phyloP scores from a whole-genome alignment of 2,797 vertebrate species.

The Gymnothorax javanicus region DNA sequence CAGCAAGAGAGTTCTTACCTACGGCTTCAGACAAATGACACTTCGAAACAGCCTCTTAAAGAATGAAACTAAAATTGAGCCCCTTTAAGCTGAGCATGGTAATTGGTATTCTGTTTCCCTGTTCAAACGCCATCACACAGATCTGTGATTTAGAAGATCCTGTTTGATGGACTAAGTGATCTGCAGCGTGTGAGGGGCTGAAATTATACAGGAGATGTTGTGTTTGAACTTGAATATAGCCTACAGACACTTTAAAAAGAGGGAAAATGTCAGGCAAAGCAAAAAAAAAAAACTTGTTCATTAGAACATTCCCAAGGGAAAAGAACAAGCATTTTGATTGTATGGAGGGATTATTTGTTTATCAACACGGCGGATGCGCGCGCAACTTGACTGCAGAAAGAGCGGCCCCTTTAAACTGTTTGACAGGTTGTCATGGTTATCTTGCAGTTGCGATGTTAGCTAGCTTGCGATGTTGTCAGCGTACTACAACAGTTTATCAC shows the following conservation, averaged over 20 bases:
- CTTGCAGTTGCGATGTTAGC: too few species aligned
- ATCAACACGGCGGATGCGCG: too few species aligned
- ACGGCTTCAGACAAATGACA: neutral
- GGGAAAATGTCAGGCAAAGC: neutral
- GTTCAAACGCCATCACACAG: neutral
- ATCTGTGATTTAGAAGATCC: neutral
- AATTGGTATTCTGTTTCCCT: neutral
- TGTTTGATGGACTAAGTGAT: neutral
- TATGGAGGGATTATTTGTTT: too few species aligned
- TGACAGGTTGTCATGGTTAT: too few species aligned
- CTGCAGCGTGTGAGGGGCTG: conserved; percentile 24
- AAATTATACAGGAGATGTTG: conserved; percentile 54
- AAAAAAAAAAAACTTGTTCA: neutral
- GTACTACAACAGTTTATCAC: too few species aligned
- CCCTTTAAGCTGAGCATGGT: conserved; percentile 14
- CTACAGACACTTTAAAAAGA: neutral
- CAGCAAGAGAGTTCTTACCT: neutral
- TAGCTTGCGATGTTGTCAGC: too few species aligned
- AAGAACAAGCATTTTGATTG: neutral
- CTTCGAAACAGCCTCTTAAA: neutral
- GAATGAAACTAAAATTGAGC: neutral
- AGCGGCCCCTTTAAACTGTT: too few species aligned
- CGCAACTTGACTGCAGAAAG: too few species aligned
- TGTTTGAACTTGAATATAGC: conserved; percentile 11
- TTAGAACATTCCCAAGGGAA: neutral